Evolutionary conservation across 2,797 vertebrate species (phyloP), one percentile per base, ranked within the genome.

Genomic region (Darevskia nairensis): DNA sequence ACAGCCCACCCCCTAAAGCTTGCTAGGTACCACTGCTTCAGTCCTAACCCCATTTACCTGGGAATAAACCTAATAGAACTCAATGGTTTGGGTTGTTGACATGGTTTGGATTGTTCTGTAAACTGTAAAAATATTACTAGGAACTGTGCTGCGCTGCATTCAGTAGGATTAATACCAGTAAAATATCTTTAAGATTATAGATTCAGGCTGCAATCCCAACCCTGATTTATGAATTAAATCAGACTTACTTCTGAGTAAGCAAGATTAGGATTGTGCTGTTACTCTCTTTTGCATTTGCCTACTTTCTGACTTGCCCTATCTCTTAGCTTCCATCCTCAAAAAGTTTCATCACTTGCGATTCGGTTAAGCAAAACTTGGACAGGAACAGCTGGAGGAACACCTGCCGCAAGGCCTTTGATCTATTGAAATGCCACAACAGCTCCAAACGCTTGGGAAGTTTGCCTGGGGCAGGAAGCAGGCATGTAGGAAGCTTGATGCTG

Each of bases 371-470:
- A 85, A 90, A 91, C 85, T 35, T 84, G 83, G 85, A 89, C 81
- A 88, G 83, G 80, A 93, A 85, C 88, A 92, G 85, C 87, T 94
- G 89, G 80, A 84, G 55, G 29, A 91, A 91, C 93, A 95, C 86
- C 92, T 93, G 91, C 78, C 91, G 11, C 8, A 77, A 93, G 77
- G 80, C 32, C 86, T 95, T 95, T 95, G 92, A 94, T 92, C 85
- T 92, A 79, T 87, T 23, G 50, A 80, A 27, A 35, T 79, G 3
- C 44, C 80, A 61, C 2, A 84, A 19, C 50, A 86, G n/a, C 29
- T 87, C 89, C 3, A 66, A 69, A 89, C 69, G 15, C 9, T 93
- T 89, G 88, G 71, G 80, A 92, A 91, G 11, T 71, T 87, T 90
- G 10, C 23, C 87, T 2, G 44, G 83, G 55, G 39, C 84, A 83